Evolutionary conservation across 2,797 vertebrate species (phyloP).

Genomic region (Synanceia verrucosa): DNA sequence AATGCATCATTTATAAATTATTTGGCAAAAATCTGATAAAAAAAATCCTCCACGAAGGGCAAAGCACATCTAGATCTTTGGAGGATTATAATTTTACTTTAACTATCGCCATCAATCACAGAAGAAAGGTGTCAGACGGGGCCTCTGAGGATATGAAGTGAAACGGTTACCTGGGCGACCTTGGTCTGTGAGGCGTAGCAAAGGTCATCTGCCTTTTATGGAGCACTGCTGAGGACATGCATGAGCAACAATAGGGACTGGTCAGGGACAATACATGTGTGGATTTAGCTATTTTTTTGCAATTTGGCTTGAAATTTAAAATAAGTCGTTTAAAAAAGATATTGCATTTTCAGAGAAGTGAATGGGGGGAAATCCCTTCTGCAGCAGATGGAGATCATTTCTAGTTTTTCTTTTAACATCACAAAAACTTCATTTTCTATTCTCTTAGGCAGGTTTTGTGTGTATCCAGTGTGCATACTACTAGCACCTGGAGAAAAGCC

Average conservation of each 20-base stretch:
- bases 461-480: background rate
- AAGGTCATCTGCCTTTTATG: constrained; percentile 33
- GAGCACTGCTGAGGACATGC: constrained; percentile 1
- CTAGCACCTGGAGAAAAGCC: background rate
- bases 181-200: constrained; percentile 11
- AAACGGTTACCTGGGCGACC: background rate
- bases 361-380: background rate
- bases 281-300: constrained; percentile 9
- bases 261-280: constrained; percentile 15
- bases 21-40: background rate
- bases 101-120: constrained; percentile 19
- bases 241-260: constrained; percentile 9
- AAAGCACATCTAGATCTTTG: background rate
- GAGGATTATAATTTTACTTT: constrained; percentile 18
- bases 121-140: background rate
- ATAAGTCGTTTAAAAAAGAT: constrained; percentile 4
- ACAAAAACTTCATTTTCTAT: background rate
- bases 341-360: background rate
- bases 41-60: background rate
- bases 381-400: background rate
- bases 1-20: background rate
- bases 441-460: background rate
- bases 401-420: background rate
- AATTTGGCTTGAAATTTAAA: background rate
- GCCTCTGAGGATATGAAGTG: background rate